Evolutionary conservation across 1,140 invertebrate genomes (phyloP), one percentile per base, ranked within the genome.

Genomic region (Caenorhabditis brenneri): DNA sequence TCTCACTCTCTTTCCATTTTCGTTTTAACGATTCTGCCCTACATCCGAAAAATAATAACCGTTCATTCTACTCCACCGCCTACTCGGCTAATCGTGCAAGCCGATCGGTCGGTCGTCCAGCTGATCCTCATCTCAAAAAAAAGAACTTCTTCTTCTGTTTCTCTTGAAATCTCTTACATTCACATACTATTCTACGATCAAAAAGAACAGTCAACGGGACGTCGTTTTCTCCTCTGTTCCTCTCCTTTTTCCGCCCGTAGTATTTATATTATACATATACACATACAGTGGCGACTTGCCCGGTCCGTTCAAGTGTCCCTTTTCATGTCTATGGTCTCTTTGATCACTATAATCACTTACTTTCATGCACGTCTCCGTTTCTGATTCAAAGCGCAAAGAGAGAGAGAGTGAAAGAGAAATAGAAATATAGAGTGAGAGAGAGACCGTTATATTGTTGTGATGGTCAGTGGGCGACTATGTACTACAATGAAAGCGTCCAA

Each of bases 181-280:
- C 42, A 15, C 29, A 42, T 42, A 46, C 33, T 42, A 42, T 74
- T 42, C 10, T 31, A 74, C 65, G 12, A 33, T 42, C 6, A 74
- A 39, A 42, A 74, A 74, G 65, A 74, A 74, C 65, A 74, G 65
- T 74, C 65, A 74, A 74, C 65, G 65, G 58, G 65, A 74, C 65
- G 36, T 42, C 36, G 36, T 31, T 42, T 74, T 36, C 31, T n/a
- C 58, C 19, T 65, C 27, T 39, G 16, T 65, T 31, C 15, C 31
- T 65, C 31, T 65, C 16, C 5, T 31, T 29, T 33, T 24, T 19
- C 29, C 36, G 33, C 36, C 65, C 65, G 65, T 74, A n/a, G 65
- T 74, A 74, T 74, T 74, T 74, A 74, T 74, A 74, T 74, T 74
- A 74, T 74, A 74, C 65, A 74, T 74, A 74, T 42, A 74, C 36